phyloP scores from a whole-genome alignment of 2,888 invertebrate genomes.

The Ichneumon xanthorius region DNA sequence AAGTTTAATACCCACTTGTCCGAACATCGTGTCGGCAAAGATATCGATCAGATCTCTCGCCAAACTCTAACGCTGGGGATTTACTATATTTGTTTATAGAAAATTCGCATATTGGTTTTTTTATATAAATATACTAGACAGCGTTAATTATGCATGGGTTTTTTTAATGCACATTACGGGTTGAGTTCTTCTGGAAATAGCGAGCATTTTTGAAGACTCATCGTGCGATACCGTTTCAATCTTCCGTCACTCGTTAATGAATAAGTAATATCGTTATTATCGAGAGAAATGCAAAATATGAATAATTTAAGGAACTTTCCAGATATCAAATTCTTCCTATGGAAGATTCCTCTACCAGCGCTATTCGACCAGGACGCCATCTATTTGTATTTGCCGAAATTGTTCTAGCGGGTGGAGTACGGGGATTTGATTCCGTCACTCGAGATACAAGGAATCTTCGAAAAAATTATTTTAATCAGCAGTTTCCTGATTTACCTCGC shows the following conservation, averaged over 20 bases:
- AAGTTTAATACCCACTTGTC: constrained; percentile 67
- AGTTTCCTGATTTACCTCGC: background rate
- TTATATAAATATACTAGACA: background rate
- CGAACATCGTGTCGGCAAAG: constrained; percentile 36
- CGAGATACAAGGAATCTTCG: background rate
- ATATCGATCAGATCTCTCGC: constrained; percentile 46
- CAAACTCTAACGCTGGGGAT: background rate
- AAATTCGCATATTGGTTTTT: background rate
- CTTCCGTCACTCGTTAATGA: background rate
- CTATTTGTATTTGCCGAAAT: background rate
- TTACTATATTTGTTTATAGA: background rate
- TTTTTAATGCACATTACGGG: background rate
- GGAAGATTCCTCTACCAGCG: background rate
- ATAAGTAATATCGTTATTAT: background rate
- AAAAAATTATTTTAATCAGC: background rate
- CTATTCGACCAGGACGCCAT: background rate
- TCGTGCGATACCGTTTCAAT: background rate
- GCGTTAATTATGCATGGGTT: background rate
- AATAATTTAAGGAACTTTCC: background rate
- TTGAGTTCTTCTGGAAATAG: background rate
- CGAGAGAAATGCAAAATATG: background rate
- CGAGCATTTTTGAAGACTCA: background rate
- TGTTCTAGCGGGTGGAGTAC: background rate
- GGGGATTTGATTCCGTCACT: background rate
- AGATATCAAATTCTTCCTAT: background rate